These are phyloP conservation scores for Stichopus horrens DNA, from an alignment of 53 echinoderm and acorn worm genomes.

Conservation along the genomic window DNA sequence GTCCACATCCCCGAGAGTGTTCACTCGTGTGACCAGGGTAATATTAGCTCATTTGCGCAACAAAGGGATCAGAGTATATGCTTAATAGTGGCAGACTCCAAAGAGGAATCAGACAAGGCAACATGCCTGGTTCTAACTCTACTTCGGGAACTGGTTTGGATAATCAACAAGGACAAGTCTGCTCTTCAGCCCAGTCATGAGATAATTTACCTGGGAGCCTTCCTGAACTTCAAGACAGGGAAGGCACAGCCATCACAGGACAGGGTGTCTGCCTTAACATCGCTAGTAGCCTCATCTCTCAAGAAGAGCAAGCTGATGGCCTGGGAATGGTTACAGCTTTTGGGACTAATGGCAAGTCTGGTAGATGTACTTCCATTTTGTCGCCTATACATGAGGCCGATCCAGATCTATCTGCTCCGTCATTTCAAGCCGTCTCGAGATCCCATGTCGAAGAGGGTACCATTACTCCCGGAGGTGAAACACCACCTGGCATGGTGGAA, in stretches of 20 bases:
- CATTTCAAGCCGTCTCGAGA: background rate
- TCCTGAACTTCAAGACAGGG: too few species aligned
- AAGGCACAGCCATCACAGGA: background rate
- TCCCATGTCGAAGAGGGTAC: background rate
- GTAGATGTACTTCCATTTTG: conserved; percentile 32
- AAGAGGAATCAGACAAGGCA: background rate
- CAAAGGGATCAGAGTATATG: background rate
- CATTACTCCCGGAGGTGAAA: background rate
- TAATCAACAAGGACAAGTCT: background rate
- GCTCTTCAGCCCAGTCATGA: background rate
- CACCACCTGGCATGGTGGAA: conserved; percentile 20
- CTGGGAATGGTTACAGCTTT: background rate
- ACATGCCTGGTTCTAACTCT: background rate
- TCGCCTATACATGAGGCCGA: conserved; percentile 34
- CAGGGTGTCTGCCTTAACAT: background rate
- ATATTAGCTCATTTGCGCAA: background rate
- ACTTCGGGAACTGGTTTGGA: background rate
- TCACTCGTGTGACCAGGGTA: background rate
- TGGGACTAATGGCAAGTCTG: conserved; percentile 48
- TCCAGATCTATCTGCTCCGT: conserved; percentile 38
- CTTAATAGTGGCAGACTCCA: background rate
- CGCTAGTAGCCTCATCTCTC: background rate
- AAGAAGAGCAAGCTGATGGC: background rate
- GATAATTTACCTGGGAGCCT: background rate
- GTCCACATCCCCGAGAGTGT: background rate